Conservation (phyloP, 2,888 invertebrate species). For the Miltochrista miniata region DNA sequence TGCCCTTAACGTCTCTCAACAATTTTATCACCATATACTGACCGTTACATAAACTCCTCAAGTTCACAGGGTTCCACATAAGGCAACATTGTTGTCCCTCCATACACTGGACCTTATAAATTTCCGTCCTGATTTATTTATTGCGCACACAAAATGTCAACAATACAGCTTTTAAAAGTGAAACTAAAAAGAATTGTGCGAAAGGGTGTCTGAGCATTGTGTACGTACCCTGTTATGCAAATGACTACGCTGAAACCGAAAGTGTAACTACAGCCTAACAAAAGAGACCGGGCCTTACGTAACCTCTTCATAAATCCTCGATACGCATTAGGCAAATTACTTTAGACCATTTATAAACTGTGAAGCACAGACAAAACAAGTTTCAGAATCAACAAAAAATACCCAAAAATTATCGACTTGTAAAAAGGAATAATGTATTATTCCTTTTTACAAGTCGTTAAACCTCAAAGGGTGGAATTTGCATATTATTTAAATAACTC, state of each 20-base stretch:
- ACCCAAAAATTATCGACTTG: constrained; percentile 52
- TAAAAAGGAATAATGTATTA: too few relatives aligned
- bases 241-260: constrained; percentile 80
- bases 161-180: constrained; percentile 77
- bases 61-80: constrained; percentile 43
- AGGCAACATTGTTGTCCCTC: constrained; percentile 63
- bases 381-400: constrained; percentile 55
- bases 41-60: constrained; percentile 42
- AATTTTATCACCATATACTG: constrained; percentile 42
- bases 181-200: constrained; percentile 72
- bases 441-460: constrained; percentile 41
- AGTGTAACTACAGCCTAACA: constrained; percentile 61
- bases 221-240: constrained; percentile 74
- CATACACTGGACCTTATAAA: constrained; percentile 70
- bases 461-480: constrained; percentile 60
- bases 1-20: constrained; percentile 15
- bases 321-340: constrained; percentile 77
- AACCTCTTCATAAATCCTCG: constrained; percentile 79
- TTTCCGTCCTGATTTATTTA: constrained; percentile 79
- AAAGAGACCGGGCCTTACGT: constrained; percentile 58
- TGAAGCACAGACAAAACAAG: constrained; percentile 57
- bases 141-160: constrained; percentile 75
- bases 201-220: constrained; percentile 74
- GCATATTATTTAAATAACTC: constrained; percentile 63
- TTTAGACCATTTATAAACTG: constrained; percentile 52